phyloP scores from a whole-genome alignment of 2,797 vertebrate genomes.

The Mionectes olivaceus region DNA sequence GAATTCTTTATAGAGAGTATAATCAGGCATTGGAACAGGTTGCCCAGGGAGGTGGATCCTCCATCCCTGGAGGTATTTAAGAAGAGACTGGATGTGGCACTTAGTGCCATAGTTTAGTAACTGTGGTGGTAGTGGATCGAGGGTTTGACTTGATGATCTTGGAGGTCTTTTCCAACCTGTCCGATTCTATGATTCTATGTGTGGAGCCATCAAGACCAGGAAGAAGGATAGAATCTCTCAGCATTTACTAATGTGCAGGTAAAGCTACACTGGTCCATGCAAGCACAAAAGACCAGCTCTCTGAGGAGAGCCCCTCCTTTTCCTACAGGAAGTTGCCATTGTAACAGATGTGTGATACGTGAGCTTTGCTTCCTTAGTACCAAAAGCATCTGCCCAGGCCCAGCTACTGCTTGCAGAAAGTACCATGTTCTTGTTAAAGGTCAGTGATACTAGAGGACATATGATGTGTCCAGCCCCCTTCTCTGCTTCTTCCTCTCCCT shows the following conservation, averaged over 20 bases:
- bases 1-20: no score
- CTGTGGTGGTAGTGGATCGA: no score
- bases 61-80: no score
- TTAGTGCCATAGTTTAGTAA: no score
- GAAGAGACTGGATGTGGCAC: no score
- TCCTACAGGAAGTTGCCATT: not conserved
- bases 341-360: not conserved
- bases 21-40: no score
- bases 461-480: rapidly evolving
- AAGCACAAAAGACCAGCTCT: not conserved
- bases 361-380: not conserved
- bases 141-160: no score
- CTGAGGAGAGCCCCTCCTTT: not conserved
- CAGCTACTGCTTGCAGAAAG: not conserved
- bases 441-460: not conserved
- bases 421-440: not conserved
- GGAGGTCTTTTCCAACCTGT: no score
- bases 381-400: not conserved
- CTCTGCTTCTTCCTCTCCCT: not conserved
- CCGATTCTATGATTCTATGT: no score
- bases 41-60: no score
- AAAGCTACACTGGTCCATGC: not conserved
- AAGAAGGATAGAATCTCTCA: not conserved
- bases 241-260: not conserved
- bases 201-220: not conserved